Percentiles rank a stretch among this genome's conserved stretches.
phyloP scores from a whole-genome alignment of 2,797 vertebrate genomes.

The Gastrophryne carolinensis region DNA sequence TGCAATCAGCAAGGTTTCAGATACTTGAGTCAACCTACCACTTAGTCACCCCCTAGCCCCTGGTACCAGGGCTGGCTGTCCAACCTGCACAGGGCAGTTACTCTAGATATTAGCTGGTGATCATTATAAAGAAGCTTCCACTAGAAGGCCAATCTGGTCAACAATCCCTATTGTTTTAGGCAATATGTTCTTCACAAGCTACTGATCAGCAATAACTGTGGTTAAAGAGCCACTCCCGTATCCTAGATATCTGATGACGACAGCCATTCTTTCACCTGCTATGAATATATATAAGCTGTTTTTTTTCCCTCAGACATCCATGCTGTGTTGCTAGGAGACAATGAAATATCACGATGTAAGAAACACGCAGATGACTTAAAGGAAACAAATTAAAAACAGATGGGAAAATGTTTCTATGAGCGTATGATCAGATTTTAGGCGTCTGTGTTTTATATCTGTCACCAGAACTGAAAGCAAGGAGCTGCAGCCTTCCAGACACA shows the following conservation, averaged over 20 bases:
- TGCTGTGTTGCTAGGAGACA: constrained; percentile 11
- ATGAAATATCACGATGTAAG: not conserved
- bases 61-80: no score
- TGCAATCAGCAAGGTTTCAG: no score
- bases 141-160: no score
- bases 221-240: not conserved
- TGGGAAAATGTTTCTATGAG: not conserved
- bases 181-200: not conserved
- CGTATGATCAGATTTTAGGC: not conserved
- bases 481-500: not conserved
- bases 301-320: not conserved
- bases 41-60: no score
- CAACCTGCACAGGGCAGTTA: no score
- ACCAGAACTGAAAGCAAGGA: not conserved
- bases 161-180: no score
- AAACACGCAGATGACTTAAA: not conserved
- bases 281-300: not conserved
- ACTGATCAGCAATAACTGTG: not conserved
- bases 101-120: no score
- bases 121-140: no score
- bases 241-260: constrained; percentile 1
- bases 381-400: constrained; percentile 2
- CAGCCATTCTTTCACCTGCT: not conserved
- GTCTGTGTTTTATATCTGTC: not conserved
- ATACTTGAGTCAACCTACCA: no score